Base-by-base conservation (phyloP, 1,140 invertebrate genomes). In the Temnothorax nylanderi region DNA sequence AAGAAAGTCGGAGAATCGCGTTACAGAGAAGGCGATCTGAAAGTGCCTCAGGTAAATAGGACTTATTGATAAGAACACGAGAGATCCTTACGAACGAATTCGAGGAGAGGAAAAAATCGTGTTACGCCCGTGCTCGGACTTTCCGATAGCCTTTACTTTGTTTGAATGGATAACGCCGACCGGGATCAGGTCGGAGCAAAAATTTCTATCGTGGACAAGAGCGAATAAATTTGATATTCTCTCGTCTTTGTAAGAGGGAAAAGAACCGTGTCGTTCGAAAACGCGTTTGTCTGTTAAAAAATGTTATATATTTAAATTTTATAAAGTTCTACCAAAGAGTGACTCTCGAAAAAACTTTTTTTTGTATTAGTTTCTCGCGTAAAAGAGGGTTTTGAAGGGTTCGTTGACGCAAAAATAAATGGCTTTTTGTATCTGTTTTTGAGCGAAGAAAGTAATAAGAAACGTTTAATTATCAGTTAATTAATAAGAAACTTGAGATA, bases 71-170 rank as follows among this genome's bases (percentile, higher is more conserved):
- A 56, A 56, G 54, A 74, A 88, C 72, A 56, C 26, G 87, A 86
- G 13, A 18, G 21, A 26, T 16, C 44, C 56, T 76, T 26, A 56
- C 26, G 51, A 58, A n/a, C 2, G 37, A 71, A 65, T 32, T 21
- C 82, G 69, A 81, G 72, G 76, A 58, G 34, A 34, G 54, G 18
- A 21, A 13, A 41, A 89, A 89, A 74, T 89, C 85, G 71, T 58
- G 54, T 90, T 90, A 89, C 64, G 11, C 7, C 76, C 75, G 65
- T 82, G 76, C 11, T 16, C 21, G 41, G 71, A 71, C 58, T 86
- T 16, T 56, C 44, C 62, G 49, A 62, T 32, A 64, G 62, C 78
- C 76, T 82, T 90, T 88, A 34, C 11, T 82, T 60, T 44, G 32
- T 80, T 49, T 58, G 41, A n/a, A 21, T 41, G 18, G 37, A n/a